Conservation (phyloP, 2,113 vertebrate species). For the Clinocottus analis region DNA sequence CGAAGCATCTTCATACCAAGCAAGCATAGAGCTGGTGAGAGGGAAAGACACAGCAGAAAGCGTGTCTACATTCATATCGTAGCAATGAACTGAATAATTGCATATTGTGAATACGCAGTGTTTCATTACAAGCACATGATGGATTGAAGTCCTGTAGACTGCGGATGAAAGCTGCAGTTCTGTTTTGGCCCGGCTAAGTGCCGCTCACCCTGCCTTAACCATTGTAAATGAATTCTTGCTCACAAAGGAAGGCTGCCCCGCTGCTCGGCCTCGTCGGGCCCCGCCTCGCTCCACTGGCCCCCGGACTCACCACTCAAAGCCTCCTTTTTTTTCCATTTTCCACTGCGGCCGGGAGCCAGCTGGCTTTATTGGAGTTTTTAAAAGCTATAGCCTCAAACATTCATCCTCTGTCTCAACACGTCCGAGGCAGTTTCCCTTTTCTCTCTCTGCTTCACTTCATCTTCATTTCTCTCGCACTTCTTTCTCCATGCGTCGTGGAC, state of each 20-base stretch:
- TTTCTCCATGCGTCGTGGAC: not conserved
- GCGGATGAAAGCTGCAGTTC: constrained; percentile 46
- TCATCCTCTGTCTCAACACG: constrained; percentile 62
- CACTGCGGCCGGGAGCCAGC: constrained; percentile 54
- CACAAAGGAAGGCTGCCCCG: constrained; percentile 40
- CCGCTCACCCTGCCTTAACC: constrained; percentile 52
- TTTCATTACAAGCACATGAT: constrained; percentile 53
- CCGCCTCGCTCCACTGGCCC: constrained; percentile 58
- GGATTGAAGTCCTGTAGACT: constrained; percentile 35
- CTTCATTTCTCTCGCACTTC: constrained; percentile 50
- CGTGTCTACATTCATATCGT: not conserved
- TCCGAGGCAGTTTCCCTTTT: constrained; percentile 52
- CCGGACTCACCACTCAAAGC: constrained; percentile 57
- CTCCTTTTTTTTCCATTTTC: constrained; percentile 66
- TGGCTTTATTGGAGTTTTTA: constrained; percentile 69
- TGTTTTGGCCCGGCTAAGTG: constrained; percentile 24
- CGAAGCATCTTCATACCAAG: constrained; percentile 45
- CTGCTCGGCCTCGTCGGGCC: constrained; percentile 47
- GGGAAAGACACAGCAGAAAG: constrained; percentile 7
- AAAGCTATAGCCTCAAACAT: constrained; percentile 67
- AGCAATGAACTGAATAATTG: constrained; percentile 54
- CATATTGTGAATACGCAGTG: constrained; percentile 12
- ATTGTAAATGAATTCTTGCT: constrained; percentile 61
- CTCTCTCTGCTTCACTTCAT: constrained; percentile 60
- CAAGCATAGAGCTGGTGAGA: constrained; percentile 21